Evolutionary conservation across 2,888 invertebrate species (phyloP).

Genomic region (Drosophila sordidula): DNA sequence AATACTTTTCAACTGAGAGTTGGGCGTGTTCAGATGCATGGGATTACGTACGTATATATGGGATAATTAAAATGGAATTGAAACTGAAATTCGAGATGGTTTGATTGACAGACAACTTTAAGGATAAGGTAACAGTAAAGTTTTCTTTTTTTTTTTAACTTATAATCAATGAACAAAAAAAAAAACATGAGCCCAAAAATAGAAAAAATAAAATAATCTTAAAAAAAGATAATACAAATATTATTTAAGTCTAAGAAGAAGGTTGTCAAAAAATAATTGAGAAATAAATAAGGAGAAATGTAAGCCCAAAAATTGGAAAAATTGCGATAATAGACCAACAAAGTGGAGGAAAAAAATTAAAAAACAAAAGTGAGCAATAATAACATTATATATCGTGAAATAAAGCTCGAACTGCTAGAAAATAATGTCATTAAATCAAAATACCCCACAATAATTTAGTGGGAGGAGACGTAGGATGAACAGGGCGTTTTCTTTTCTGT

Average conservation of each 20-base stretch:
- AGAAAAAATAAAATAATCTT: too few relatives aligned
- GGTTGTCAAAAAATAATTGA: too few relatives aligned
- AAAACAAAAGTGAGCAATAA: neutral
- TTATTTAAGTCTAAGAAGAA: too few relatives aligned
- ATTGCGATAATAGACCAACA: too few relatives aligned
- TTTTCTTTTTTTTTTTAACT: too few relatives aligned
- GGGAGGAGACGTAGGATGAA: slow-evolving; percentile 7
- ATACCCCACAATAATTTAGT: slow-evolving; percentile 24
- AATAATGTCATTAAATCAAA: slow-evolving; percentile 40
- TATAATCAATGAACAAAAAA: too few relatives aligned
- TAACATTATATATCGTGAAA: neutral
- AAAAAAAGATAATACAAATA: too few relatives aligned
- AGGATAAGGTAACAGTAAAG: too few relatives aligned
- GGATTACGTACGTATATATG: slow-evolving; percentile 1
- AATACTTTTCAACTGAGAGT: slow-evolving; percentile 20
- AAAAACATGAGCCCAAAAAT: too few relatives aligned
- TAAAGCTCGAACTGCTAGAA: slow-evolving; percentile 2
- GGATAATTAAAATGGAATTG: slow-evolving; percentile 11
- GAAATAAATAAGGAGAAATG: too few relatives aligned
- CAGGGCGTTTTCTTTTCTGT: slow-evolving; percentile 31
- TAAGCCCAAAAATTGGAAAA: too few relatives aligned
- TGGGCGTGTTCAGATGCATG: neutral
- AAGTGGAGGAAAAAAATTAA: too few relatives aligned
- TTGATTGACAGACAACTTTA: neutral
- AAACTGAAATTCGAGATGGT: neutral